Conservation (phyloP, 2,797 vertebrate species). For the Pipistrellus nathusii region DNA sequence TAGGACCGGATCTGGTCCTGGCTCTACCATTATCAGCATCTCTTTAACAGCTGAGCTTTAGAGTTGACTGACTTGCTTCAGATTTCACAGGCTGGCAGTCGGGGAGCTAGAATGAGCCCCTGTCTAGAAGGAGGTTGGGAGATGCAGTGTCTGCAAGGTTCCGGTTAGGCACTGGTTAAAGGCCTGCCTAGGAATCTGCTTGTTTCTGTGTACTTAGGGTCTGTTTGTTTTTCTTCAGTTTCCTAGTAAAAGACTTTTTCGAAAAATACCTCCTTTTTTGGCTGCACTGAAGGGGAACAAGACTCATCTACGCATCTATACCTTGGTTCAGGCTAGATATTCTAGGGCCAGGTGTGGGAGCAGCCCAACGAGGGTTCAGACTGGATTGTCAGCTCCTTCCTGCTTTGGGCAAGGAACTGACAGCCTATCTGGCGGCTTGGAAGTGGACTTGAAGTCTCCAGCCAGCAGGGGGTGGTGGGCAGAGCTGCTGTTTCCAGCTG, state of each 20-base stretch:
- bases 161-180: conserved; percentile 79
- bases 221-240: conserved; percentile 54
- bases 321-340: conserved; percentile 15
- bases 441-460: not conserved
- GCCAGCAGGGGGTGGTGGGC: not conserved
- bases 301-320: not conserved
- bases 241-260: conserved; percentile 52
- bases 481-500: not conserved
- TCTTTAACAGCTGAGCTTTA: not conserved
- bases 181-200: conserved; percentile 36
- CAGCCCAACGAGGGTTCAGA: not conserved
- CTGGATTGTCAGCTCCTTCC: not conserved
- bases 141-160: not conserved
- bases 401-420: not conserved
- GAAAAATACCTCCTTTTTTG: conserved; percentile 33
- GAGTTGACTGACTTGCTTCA: not conserved
- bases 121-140: not conserved
- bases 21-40: not conserved
- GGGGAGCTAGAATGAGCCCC: not conserved
- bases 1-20: not conserved
- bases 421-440: not conserved
- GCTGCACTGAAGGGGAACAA: conserved; percentile 34
- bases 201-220: conserved; percentile 13
- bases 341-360: conserved; percentile 37
- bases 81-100: not conserved